Evolutionary conservation across 2,888 invertebrate genomes (phyloP).

Genomic region (Tenthredo notha): DNA sequence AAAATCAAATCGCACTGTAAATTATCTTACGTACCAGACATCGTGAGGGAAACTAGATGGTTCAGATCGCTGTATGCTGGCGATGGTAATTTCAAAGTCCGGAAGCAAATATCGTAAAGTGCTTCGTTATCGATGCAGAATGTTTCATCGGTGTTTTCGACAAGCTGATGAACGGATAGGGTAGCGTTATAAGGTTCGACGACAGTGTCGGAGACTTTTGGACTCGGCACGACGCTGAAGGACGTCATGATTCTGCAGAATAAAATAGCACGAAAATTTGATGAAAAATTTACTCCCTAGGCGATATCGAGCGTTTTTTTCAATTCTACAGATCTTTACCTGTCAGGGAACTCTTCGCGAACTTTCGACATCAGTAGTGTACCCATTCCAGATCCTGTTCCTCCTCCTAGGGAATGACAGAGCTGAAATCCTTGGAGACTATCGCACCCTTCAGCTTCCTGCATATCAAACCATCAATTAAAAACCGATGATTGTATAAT

Average conservation of each 20-base stretch:
- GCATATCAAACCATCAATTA: not conserved
- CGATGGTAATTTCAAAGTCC: slow-evolving; percentile 79
- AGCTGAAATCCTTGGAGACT: slow-evolving; percentile 81
- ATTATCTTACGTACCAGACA: slow-evolving; percentile 58
- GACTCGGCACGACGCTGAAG: slow-evolving; percentile 90
- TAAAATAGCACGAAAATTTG: not conserved
- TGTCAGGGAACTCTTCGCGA: slow-evolving; percentile 81
- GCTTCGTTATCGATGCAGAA: slow-evolving; percentile 81
- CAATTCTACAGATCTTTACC: slow-evolving; percentile 43
- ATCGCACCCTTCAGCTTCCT: slow-evolving; percentile 72
- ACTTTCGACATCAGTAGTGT: slow-evolving; percentile 82
- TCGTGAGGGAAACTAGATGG: slow-evolving; percentile 78
- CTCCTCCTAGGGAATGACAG: slow-evolving; percentile 81
- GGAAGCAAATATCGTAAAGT: slow-evolving; percentile 80
- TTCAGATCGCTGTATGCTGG: slow-evolving; percentile 83
- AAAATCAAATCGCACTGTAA: not conserved
- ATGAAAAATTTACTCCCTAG: not conserved
- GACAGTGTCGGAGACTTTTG: slow-evolving; percentile 83
- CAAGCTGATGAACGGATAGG: slow-evolving; percentile 79
- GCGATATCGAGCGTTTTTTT: not conserved
- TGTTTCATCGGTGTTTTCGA: slow-evolving; percentile 80
- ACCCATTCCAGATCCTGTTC: slow-evolving; percentile 83
- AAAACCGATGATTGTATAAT: not conserved
- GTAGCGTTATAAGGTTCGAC: slow-evolving; percentile 82
- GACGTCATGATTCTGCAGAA: slow-evolving; percentile 89